Evolutionary conservation across 2,113 vertebrate species (phyloP).

Genomic region (Arizona elegans): DNA sequence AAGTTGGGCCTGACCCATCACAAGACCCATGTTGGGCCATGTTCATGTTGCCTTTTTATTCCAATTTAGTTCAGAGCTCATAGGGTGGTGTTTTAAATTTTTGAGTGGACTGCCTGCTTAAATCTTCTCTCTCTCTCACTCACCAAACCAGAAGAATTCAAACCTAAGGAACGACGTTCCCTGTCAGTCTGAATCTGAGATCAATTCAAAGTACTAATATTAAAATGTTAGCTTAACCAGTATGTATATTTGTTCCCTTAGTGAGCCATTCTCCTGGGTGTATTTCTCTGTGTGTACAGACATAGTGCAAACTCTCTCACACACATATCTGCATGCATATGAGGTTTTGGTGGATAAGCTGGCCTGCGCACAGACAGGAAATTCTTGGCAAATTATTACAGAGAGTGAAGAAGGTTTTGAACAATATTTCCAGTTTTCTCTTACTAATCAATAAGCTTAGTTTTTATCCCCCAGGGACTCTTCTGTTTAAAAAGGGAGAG

Average conservation of each 20-base stretch:
- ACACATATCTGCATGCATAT: not conserved
- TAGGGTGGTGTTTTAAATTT: too few relatives aligned
- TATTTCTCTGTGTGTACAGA: not conserved
- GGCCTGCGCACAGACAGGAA: not conserved
- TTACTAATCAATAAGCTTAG: conserved; percentile 30
- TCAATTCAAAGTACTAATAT: not conserved
- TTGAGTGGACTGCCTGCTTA: too few relatives aligned
- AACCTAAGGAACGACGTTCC: not conserved
- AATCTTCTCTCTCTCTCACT: too few relatives aligned
- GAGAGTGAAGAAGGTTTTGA: not conserved
- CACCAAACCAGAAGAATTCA: too few relatives aligned
- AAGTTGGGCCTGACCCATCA: too few relatives aligned
- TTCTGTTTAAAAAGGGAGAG: not conserved
- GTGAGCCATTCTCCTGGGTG: not conserved
- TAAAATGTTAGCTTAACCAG: not conserved
- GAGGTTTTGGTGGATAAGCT: not conserved
- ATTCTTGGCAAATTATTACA: not conserved
- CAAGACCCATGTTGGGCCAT: too few relatives aligned
- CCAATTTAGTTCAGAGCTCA: too few relatives aligned
- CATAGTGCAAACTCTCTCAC: not conserved
- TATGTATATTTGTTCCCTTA: not conserved
- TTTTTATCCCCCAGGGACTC: conserved; percentile 38
- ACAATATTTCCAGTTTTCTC: not conserved
- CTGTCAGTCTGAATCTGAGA: not conserved
- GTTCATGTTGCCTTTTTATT: too few relatives aligned